These are phyloP conservation scores for Hucho hucho DNA, from an alignment of 2,113 vertebrate genomes.

Conservation along the genomic window DNA sequence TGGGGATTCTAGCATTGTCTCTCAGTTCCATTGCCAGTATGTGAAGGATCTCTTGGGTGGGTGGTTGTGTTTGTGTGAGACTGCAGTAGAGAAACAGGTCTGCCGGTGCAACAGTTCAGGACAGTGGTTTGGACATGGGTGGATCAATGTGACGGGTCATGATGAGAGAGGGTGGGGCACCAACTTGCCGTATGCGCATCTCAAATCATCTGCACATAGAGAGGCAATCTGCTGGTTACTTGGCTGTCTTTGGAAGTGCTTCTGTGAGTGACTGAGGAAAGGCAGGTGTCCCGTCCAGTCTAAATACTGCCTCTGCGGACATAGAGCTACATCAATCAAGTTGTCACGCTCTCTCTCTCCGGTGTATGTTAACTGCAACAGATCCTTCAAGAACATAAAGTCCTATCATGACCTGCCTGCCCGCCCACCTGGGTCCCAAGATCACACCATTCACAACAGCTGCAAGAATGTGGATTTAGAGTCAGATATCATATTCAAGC, in stretches of 20 bases:
- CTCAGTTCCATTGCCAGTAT: slow-evolving; percentile 37
- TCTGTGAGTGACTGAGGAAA: slow-evolving; percentile 32
- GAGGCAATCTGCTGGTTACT: slow-evolving; percentile 41
- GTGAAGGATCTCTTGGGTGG: neutral
- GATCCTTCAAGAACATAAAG: neutral
- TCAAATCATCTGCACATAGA: slow-evolving; percentile 16
- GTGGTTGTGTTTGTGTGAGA: neutral
- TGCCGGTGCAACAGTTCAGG: neutral
- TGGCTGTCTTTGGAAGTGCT: slow-evolving; percentile 50
- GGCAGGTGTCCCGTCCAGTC: neutral
- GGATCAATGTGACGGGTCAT: slow-evolving; percentile 6
- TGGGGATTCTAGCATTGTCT: slow-evolving; percentile 38
- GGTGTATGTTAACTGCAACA: neutral
- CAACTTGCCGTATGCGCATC: slow-evolving; percentile 23
- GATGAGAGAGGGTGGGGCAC: neutral
- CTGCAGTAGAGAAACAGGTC: neutral
- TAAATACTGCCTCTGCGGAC: too few species aligned
- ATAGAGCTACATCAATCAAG: too few species aligned
- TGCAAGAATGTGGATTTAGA: slow-evolving; percentile 13
- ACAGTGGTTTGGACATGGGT: neutral
- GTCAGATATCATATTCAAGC: slow-evolving; percentile 27
- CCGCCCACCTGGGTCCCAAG: neutral
- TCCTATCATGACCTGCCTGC: slow-evolving; percentile 9
- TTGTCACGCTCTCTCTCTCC: neutral
- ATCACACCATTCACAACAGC: slow-evolving; percentile 1